phyloP scores from a whole-genome alignment of 2,888 invertebrate species.

The Nephrocerus scutellatus region DNA sequence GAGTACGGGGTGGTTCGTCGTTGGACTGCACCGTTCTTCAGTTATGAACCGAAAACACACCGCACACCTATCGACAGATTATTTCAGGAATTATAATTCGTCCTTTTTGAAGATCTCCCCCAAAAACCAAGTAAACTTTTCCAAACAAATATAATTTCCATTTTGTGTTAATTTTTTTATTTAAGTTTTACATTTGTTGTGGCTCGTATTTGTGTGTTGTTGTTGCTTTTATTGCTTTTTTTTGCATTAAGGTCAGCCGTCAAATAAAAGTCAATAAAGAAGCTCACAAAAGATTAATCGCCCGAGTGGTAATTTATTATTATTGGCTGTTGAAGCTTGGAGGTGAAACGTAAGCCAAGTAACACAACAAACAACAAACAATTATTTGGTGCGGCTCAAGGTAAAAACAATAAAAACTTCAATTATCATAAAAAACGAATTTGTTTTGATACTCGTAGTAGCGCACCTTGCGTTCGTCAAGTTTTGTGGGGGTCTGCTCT shows the following conservation, averaged over 20 bases:
- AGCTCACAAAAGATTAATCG: too few species aligned
- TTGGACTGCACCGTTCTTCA: not conserved
- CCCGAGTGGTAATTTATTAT: too few species aligned
- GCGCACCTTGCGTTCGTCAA: conserved; percentile 8
- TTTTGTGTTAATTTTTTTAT: too few species aligned
- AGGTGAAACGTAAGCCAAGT: conserved; percentile 10
- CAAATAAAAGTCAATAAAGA: too few species aligned
- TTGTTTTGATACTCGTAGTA: conserved; percentile 31
- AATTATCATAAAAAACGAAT: conserved; percentile 43
- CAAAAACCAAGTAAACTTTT: not conserved
- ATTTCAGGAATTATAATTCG: not conserved
- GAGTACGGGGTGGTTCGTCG: not conserved
- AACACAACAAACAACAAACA: conserved; percentile 20
- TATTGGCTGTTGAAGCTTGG: too few species aligned
- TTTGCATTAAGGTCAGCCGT: too few species aligned
- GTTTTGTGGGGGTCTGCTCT: too few species aligned
- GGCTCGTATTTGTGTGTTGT: too few species aligned
- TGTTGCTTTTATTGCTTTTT: too few species aligned
- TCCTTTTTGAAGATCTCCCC: not conserved
- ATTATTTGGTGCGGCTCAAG: too few species aligned
- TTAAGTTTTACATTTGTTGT: too few species aligned
- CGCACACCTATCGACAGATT: not conserved
- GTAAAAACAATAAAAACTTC: conserved; percentile 34
- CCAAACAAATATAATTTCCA: too few species aligned
- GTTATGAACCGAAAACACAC: not conserved